These are phyloP conservation scores for Coturnix japonica DNA, from an alignment of 2,113 vertebrate species.

Conservation along the genomic window DNA sequence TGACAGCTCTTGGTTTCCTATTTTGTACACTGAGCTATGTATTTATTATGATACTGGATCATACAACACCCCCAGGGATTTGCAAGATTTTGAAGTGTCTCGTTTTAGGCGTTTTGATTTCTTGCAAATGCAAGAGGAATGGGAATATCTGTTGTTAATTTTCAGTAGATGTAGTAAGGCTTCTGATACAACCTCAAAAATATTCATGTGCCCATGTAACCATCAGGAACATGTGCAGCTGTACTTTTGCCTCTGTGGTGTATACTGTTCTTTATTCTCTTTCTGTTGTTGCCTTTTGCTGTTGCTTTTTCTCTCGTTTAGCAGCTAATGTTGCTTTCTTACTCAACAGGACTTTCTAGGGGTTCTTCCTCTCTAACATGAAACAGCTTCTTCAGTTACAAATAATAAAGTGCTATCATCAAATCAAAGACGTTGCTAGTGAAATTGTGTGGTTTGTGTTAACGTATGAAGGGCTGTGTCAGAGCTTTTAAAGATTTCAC, in stretches of 20 bases:
- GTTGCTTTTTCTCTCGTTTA: neutral
- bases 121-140: neutral
- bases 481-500: neutral
- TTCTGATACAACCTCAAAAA: neutral
- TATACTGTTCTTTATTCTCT: neutral
- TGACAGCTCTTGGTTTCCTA: neutral
- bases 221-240: fast-evolving
- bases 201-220: neutral
- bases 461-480: neutral
- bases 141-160: neutral
- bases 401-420: fast-evolving
- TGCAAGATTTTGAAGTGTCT: neutral
- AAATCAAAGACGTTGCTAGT: neutral
- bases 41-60: neutral
- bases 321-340: neutral
- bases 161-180: neutral
- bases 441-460: neutral
- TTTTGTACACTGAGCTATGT: neutral
- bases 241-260: neutral
- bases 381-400: neutral
- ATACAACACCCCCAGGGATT: neutral
- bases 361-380: neutral
- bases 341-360: fast-evolving
- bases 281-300: neutral
- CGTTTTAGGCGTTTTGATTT: neutral